Base-by-base conservation (phyloP, 2,113 vertebrate species). In the Balaenoptera acutorostrata region DNA sequence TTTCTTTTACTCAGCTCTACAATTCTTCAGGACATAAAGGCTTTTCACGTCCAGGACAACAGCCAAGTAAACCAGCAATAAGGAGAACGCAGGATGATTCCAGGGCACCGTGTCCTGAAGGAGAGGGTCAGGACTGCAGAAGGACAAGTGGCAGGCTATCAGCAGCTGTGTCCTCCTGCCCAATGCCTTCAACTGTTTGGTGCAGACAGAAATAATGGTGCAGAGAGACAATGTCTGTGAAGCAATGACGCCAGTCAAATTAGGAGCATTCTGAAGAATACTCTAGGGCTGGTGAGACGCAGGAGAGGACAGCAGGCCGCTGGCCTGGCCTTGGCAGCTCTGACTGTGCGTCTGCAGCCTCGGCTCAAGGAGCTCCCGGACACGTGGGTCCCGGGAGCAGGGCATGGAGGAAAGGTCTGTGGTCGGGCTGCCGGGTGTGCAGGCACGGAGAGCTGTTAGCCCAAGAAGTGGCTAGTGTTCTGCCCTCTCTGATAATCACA, bases 391-490 rank as follows among this genome's bases (percentile, higher is more conserved):
- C 77, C 77, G 39, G 1, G 61, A 92, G 10, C 17, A 31, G 31
- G 52, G 74, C 29, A 33, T 20, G 31, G 52, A 71, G 15, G 68
- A 63, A 23, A 39, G 31, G 25, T 1, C 36, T 33, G 9, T 27
- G 39, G 5, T 57, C 21, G 2, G 0, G 0, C 0, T 18, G 46
- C 49, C 61, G 18, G 14, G 14, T 1, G 3, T 4, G 12, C 8
- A 52, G 39, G 18, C 13, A 7, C 2, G 8, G 10, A 61, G 11
- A 81, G 49, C 9, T 49, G 2, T n/a, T 18, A 57, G 9, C 4
- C 66, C 18, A 66, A 44, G 68, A 74, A 44, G 2, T n/a, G 46
- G 5, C 55, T 21, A 74, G 27, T 1, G 20, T 9, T 52, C 82
- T 85, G 61, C 36, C 21, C 25, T 39, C 77, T 25, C 31, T 9